Base-by-base conservation (phyloP, 2,888 invertebrate genomes). In the Rhorus exstirpatorius region DNA sequence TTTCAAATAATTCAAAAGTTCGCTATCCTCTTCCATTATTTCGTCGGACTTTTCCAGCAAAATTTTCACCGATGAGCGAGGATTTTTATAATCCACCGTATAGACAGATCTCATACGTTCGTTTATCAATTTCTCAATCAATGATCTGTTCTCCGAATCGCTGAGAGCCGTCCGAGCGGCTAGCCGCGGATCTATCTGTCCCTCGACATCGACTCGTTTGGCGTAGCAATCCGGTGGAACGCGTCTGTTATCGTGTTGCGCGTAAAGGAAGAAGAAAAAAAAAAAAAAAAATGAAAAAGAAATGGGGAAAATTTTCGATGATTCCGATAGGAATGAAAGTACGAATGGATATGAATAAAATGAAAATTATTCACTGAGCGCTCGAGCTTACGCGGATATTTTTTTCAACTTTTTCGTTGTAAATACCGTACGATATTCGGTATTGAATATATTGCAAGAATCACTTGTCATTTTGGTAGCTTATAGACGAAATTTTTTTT, bases 351-450 rank as follows among this genome's bases (percentile, higher is more conserved):
- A n/a, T 3, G n/a, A n/a, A n/a, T n/a, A 58, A 70, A 26, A 68
- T 14, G 4, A 1, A 24, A 49, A 41, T 44, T 14, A 10, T 51
- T 41, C 1, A 17, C 26, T 12, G 1, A 58, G 3, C 35, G 3
- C 14, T 24, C 3, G 3, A 17, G 8, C 84, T 89, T 75, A 90
- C 90, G 84, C 61, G 17, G 78, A 19, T 44, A 74, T 46, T 60
- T 79, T 86, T n/a, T 63, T 65, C 2, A 65, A 31, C 44, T 86
- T 85, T 35, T 86, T 87, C 2, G 49, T 74, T 0, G 79, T 77
- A 71, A 76, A 90, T 61, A 89, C 87, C 8, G 79, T 51, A 12
- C 80, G 84, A 80, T 89, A 89, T 71, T 91, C 91, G 0, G 90
- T 87, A 4, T 70, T 79, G 21, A 88, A 85, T 46, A 88, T 67